Evolutionary conservation across 2,888 invertebrate genomes (phyloP), one percentile per base, ranked within the genome.

Genomic region (Chorisops tibialis): DNA sequence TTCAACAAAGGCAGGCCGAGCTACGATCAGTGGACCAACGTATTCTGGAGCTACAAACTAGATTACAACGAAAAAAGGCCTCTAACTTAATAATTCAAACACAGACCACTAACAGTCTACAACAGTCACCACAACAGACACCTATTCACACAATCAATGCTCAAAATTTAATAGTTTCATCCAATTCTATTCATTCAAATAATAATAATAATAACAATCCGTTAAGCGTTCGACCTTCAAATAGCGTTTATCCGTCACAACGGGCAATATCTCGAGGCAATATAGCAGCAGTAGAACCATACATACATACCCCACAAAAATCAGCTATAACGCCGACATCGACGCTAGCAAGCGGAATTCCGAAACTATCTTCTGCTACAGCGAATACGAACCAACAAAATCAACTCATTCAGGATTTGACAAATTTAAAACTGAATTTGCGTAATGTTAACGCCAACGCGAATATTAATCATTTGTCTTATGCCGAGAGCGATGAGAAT

Each of bases 31-130:
- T 96, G 74, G 96, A 97, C 81, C 87, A 92, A 70, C 83, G 95
- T 70, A 96, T 97, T 73, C 91, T 93, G 43, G 96, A 97, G 76
- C 83, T 97, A 54, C 96, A 96, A 77, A 92, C 93, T 69, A 83
- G 96, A 54, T 80, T 97, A 69, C 90, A 95, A 72, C 85, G 93
- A 68, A 95, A 95, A 76, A 84, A 94, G 67, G 85, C 92, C 62
- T 83, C 93, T 68, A 94, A 94, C 77, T 86, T 87, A 72, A 87
- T 88, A 72, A 77, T 87, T 74, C 84, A 82, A 51, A 66, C 70
- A 41, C 71, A 73, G 58, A 67, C 66, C 19, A 67, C 68, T 43
- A 69, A 68, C 45, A 63, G 64, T 48, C 66, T 68, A 37, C 67
- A 65, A 49, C 68, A 65, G 48, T 41, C 43, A 41, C 49, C 39